These are phyloP conservation scores for Solea solea DNA, from an alignment of 2,113 vertebrate genomes.

Conservation along the genomic window DNA sequence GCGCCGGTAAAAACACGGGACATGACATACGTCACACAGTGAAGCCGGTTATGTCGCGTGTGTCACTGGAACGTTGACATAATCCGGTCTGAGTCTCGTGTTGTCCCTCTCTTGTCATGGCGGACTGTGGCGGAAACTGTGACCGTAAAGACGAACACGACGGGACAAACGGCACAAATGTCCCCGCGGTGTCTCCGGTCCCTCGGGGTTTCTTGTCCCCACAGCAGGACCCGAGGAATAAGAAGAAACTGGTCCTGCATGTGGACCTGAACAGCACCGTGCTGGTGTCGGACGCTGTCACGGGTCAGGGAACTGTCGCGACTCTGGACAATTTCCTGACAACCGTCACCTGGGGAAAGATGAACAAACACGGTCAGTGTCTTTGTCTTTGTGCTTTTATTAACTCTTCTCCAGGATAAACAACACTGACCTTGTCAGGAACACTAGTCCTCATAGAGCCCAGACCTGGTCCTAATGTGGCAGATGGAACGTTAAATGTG, in stretches of 20 bases:
- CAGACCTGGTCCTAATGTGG: too few relatives aligned
- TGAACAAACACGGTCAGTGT: conserved; percentile 68
- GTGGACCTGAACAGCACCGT: conserved; percentile 91
- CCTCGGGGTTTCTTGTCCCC: background rate
- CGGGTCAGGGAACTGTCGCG: conserved; percentile 79
- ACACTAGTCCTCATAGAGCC: too few relatives aligned
- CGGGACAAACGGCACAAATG: background rate
- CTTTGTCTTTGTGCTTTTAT: background rate
- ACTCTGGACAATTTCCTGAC: conserved; percentile 86
- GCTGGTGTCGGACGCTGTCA: conserved; percentile 84
- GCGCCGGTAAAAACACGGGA: conserved; percentile 6
- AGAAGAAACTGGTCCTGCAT: conserved; percentile 84
- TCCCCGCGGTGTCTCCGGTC: background rate
- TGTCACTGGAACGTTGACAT: too few relatives aligned
- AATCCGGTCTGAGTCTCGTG: background rate
- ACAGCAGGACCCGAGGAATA: background rate
- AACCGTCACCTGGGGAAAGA: conserved; percentile 85
- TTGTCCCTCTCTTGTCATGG: conserved; percentile 24
- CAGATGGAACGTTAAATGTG: too few relatives aligned
- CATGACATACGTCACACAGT: background rate
- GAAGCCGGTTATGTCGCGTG: background rate
- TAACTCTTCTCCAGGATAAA: too few relatives aligned
- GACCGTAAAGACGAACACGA: background rate
- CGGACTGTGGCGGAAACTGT: conserved; percentile 4
- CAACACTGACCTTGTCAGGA: too few relatives aligned